phyloP scores from a whole-genome alignment of 2,113 vertebrate species.

The Cebus imitator region DNA sequence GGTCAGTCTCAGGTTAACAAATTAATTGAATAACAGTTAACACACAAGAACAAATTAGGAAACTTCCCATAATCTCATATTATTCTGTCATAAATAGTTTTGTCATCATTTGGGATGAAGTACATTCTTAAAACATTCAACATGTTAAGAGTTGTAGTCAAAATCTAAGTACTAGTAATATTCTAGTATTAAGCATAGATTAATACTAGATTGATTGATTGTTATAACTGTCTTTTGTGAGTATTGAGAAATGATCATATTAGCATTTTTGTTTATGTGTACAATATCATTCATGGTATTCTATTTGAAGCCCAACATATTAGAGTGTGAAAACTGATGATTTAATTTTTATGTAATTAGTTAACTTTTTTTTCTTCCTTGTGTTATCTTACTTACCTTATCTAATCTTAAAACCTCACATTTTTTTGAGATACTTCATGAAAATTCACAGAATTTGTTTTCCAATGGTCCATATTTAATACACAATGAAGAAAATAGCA shows the following conservation, averaged over 20 bases:
- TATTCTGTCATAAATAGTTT: background rate
- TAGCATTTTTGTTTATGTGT: background rate
- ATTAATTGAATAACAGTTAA: background rate
- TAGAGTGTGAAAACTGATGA: background rate
- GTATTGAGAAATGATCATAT: background rate
- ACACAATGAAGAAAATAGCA: background rate
- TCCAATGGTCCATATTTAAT: background rate
- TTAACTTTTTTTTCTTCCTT: background rate
- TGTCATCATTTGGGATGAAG: background rate
- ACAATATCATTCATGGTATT: background rate
- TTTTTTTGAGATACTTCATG: background rate
- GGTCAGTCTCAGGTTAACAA: background rate
- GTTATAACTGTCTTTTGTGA: background rate
- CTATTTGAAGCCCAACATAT: background rate
- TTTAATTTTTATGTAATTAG: conserved; percentile 25
- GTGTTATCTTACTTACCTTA: background rate
- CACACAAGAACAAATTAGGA: background rate
- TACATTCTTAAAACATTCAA: background rate
- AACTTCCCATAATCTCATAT: background rate
- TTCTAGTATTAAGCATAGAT: background rate
- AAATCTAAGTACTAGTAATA: background rate
- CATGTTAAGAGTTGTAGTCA: background rate
- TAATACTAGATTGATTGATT: too few relatives aligned
- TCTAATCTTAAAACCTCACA: background rate
- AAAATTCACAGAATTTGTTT: background rate